Percentiles rank a stretch among this genome's conserved stretches.
Evolutionary conservation across 2,113 vertebrate species (phyloP).

Genomic region (Procapra przewalskii): DNA sequence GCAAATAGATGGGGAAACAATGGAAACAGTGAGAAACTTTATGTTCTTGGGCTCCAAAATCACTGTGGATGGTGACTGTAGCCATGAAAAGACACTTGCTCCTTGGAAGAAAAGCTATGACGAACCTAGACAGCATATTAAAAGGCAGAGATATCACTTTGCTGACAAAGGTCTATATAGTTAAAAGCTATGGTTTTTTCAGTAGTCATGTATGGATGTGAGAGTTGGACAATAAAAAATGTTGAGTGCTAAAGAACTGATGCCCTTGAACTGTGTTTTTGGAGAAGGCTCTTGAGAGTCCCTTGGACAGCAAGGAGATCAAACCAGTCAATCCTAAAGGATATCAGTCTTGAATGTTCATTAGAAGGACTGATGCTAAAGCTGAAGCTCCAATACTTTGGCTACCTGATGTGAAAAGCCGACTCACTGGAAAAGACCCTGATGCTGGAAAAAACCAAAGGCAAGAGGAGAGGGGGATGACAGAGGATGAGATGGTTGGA

Average conservation of each 20-base stretch:
- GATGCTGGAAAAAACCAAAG: background rate
- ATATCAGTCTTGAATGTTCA: background rate
- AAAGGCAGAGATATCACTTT: background rate
- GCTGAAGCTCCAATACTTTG: background rate
- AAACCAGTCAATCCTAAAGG: background rate
- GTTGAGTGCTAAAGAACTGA: background rate
- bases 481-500: background rate
- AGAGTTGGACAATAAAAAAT: background rate
- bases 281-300: background rate
- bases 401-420: background rate
- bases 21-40: background rate
- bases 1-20: background rate
- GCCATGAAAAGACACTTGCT: background rate
- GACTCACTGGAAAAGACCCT: background rate
- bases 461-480: background rate
- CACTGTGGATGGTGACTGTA: background rate
- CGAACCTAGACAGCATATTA: background rate
- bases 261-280: background rate
- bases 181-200: background rate
- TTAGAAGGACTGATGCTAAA: background rate
- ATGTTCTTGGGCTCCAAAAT: background rate
- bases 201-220: background rate
- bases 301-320: background rate
- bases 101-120: background rate
- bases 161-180: background rate